Evolutionary conservation across 2,113 vertebrate genomes (phyloP).

Genomic region (Bos indicus): DNA sequence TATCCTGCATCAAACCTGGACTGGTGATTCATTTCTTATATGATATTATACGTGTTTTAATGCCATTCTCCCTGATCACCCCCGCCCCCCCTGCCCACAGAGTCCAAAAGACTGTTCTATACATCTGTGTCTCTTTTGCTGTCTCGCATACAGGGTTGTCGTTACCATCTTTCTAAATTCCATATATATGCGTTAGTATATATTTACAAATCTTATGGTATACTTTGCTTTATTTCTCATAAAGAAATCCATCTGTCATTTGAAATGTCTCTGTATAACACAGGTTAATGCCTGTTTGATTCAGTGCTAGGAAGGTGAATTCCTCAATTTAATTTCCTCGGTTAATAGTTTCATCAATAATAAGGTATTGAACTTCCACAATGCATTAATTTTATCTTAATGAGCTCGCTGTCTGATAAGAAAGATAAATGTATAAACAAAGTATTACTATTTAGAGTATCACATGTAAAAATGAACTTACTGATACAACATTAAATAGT

Average conservation of each 20-base stretch:
- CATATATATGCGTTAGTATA: no score
- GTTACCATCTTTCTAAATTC: no score
- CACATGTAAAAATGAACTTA: neutral
- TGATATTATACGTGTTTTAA: no score
- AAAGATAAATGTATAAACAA: neutral
- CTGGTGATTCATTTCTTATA: no score
- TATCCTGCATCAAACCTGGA: no score
- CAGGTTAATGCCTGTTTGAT: neutral
- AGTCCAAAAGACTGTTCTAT: no score
- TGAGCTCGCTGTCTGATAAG: neutral
- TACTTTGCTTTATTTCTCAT: neutral
- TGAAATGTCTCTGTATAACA: neutral
- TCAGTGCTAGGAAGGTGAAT: neutral
- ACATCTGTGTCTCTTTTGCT: no score
- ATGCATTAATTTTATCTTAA: neutral
- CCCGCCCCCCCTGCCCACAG: fast-evolving
- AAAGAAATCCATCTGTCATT: neutral
- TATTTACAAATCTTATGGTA: neutral
- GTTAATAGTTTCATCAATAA: neutral
- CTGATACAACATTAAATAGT: neutral
- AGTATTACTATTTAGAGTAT: neutral
- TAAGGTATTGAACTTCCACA: neutral
- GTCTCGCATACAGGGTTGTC: no score
- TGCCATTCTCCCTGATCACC: no score
- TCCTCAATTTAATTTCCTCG: neutral